Conservation (phyloP, 2,888 invertebrate species). For the Diploptera punctata region DNA sequence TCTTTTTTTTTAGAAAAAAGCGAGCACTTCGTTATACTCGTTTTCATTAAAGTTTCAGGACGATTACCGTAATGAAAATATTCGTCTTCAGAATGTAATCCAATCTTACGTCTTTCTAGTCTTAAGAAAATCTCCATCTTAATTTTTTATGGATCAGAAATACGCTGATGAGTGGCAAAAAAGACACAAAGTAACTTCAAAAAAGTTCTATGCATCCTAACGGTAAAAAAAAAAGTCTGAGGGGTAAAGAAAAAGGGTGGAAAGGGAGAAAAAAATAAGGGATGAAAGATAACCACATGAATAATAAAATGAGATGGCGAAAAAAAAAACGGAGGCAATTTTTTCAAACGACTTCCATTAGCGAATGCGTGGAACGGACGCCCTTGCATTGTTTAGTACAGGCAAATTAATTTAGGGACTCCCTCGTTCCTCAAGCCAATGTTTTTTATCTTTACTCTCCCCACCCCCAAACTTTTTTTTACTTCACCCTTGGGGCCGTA, state of each 20-base stretch:
- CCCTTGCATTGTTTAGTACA: slow-evolving; percentile 59
- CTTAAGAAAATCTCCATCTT: neutral
- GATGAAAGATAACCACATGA: slow-evolving; percentile 51
- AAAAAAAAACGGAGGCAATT: slow-evolving; percentile 53
- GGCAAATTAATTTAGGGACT: slow-evolving; percentile 59
- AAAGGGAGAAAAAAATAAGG: slow-evolving; percentile 54
- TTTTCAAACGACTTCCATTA: slow-evolving; percentile 58
- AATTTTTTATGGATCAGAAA: neutral
- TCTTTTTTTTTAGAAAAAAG: no score
- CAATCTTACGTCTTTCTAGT: neutral
- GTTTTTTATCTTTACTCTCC: slow-evolving; percentile 35
- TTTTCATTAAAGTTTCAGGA: neutral
- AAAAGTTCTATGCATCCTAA: slow-evolving; percentile 36
- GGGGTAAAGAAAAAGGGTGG: slow-evolving; percentile 30
- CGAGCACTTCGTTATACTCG: neutral
- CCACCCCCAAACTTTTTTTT: no score
- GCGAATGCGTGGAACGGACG: slow-evolving; percentile 48
- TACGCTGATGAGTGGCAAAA: neutral
- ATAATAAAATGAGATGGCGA: slow-evolving; percentile 42
- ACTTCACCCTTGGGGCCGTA: slow-evolving; percentile 39
- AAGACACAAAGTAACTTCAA: slow-evolving; percentile 14
- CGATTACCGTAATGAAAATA: slow-evolving; percentile 16
- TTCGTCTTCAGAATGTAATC: neutral
- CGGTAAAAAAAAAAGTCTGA: slow-evolving; percentile 40
- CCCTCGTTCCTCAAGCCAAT: slow-evolving; percentile 40